These are phyloP conservation scores for Microcebus lehilahytsara DNA, from an alignment of 2,113 vertebrate genomes.

Conservation along the genomic window DNA sequence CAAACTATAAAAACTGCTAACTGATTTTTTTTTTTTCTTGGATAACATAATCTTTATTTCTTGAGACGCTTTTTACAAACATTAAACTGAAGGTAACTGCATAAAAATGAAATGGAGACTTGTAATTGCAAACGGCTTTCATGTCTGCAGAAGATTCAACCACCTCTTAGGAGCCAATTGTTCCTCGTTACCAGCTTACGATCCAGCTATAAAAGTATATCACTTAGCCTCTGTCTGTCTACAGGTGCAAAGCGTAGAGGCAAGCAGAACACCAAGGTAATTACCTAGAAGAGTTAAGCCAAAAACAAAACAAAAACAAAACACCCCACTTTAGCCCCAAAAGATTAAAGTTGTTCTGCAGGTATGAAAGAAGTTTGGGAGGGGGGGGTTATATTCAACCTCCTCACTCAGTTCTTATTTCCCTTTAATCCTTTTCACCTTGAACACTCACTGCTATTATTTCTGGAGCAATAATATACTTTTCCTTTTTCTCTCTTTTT, in stretches of 20 bases:
- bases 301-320: not conserved
- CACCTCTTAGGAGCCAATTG: conserved; percentile 77
- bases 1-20: conserved; percentile 70
- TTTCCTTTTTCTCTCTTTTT: not conserved
- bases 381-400: fast-evolving
- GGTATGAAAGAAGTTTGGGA: not conserved
- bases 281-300: not conserved
- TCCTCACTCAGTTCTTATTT: not conserved
- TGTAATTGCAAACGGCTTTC: conserved; percentile 82
- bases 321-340: fast-evolving
- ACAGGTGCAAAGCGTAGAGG: not conserved
- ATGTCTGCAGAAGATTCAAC: conserved; percentile 75
- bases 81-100: conserved; percentile 84
- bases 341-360: not conserved
- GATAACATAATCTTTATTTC: conserved; percentile 83
- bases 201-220: conserved; percentile 74
- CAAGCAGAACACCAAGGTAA: not conserved
- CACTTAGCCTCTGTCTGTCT: not conserved
- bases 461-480: conserved; percentile 26
- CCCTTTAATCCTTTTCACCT: conserved; percentile 37
- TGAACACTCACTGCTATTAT: not conserved
- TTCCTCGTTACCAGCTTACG: conserved; percentile 78
- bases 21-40: conserved; percentile 75
- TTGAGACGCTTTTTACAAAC: conserved; percentile 82
- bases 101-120: conserved; percentile 84